Base-by-base conservation (phyloP, 2,888 invertebrate genomes). In the Cephus pygmeus region DNA sequence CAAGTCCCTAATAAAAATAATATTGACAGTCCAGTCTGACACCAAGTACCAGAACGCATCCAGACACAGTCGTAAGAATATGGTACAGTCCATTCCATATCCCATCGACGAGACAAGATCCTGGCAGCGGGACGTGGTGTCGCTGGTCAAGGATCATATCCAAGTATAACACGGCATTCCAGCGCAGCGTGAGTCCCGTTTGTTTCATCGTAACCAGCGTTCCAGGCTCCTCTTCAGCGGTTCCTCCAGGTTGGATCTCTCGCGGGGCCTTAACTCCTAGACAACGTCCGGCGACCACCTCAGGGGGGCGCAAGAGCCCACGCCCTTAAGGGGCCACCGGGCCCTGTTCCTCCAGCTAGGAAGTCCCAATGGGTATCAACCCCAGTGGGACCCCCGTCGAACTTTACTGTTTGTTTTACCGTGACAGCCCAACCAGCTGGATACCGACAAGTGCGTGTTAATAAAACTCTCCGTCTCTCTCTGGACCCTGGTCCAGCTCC, bases 91-190 rank as follows among this genome's bases (percentile, higher is more conserved):
- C 23, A 23, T 40, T 40, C 15, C 40, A 56, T 23, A 56, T 23
- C 23, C 56, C 56, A 56, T 56, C 56, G 56, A 23, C 9, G 56
- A 56, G 56, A 56, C 56, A 56, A 15, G 56, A 56, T 56, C 56
- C 56, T 23, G 56, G 56, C 56, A 56, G 56, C 56, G 56, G 56
- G 56, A 56, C 56, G 76, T 80, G 83, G 79, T 85, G 83, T 83
- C 82, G 79, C 79, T 34, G 78, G 79, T 73, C 77, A 79, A 75
- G 81, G 79, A 84, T 81, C 80, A 75, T 40, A 76, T 77, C 83
- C 77, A 82, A 84, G 83, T 83, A 85, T 83, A 85, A 82, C 82
- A 83, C 79, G 82, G 80, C 86, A 86, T 86, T 86, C 86, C 85
- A 75, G 83, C 86, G 71, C 86, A 86, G 86, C 86, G 77, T 83